Conservation (phyloP, 2,888 invertebrate species). For the Mimumesa dahlbomi region DNA sequence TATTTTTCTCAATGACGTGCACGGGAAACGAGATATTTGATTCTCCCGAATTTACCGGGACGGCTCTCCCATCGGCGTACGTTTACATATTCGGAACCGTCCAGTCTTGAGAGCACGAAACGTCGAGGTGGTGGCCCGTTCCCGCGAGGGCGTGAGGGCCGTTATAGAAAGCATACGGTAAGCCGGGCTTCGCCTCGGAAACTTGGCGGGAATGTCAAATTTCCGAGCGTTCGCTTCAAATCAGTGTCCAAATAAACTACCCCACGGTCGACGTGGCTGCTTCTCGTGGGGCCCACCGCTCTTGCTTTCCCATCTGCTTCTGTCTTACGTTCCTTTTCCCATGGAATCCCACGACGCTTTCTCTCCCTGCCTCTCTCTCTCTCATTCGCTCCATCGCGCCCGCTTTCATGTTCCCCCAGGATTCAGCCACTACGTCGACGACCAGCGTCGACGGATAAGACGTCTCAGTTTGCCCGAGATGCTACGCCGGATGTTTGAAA, state of each 20-base stretch:
- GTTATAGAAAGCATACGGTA: constrained; percentile 34
- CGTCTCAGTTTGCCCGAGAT: constrained; percentile 67
- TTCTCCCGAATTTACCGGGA: constrained; percentile 42
- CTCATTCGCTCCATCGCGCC: constrained; percentile 7
- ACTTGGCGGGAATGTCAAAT: constrained; percentile 72
- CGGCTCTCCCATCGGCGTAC: background rate
- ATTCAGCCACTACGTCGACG: constrained; percentile 57
- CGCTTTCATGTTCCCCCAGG: constrained; percentile 28
- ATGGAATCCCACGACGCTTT: constrained; percentile 48
- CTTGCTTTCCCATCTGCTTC: constrained; percentile 23
- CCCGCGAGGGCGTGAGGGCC: constrained; percentile 34
- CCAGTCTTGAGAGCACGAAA: constrained; percentile 41
- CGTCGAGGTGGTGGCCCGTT: constrained; percentile 35
- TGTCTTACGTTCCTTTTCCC: constrained; percentile 44
- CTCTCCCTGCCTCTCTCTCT: constrained; percentile 26
- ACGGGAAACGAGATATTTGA: background rate
- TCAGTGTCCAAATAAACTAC: constrained; percentile 72
- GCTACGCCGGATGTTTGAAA: constrained; percentile 57
- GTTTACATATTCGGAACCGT: constrained; percentile 35
- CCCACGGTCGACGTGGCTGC: constrained; percentile 63
- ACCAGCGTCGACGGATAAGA: constrained; percentile 60
- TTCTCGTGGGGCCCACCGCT: constrained; percentile 55
- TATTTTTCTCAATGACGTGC: background rate
- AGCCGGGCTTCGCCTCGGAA: constrained; percentile 35
- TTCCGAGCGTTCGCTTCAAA: constrained; percentile 73